phyloP scores from a whole-genome alignment of 1,140 invertebrate genomes.

The Saxidomus purpurata region DNA sequence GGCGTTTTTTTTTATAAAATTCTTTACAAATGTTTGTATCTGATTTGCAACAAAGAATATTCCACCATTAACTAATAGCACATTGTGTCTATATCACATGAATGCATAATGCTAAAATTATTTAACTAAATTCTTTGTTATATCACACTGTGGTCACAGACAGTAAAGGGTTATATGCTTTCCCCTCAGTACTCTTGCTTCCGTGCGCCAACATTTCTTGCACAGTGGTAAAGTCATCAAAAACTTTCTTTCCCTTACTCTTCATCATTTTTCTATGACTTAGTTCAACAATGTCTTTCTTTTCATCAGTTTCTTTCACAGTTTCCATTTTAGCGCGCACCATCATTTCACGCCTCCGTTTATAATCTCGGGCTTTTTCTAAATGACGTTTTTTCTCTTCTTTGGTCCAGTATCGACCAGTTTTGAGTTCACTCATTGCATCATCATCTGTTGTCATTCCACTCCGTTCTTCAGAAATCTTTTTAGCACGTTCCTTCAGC shows the following conservation, averaged over 20 bases:
- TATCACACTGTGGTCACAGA: constrained; percentile 86
- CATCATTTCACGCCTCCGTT: constrained; percentile 85
- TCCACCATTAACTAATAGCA: constrained; percentile 22
- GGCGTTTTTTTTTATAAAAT: neutral
- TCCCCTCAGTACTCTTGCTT: constrained; percentile 82
- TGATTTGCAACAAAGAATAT: constrained; percentile 6
- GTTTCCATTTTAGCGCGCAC: constrained; percentile 85
- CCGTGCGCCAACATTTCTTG: constrained; percentile 88
- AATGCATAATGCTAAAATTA: constrained; percentile 37
- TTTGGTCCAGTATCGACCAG: constrained; percentile 93
- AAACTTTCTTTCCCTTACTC: constrained; percentile 86
- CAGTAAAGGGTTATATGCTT: constrained; percentile 83
- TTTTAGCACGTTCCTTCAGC: constrained; percentile 90
- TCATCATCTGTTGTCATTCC: constrained; percentile 94
- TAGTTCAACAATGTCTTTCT: constrained; percentile 86
- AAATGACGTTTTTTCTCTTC: constrained; percentile 93
- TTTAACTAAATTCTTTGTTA: neutral
- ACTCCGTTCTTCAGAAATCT: constrained; percentile 90
- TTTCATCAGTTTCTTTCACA: constrained; percentile 84
- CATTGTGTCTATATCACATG: constrained; percentile 50
- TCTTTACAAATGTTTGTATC: neutral
- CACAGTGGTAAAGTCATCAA: constrained; percentile 88
- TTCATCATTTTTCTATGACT: constrained; percentile 87
- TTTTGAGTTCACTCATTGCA: constrained; percentile 93
- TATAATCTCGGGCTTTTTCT: constrained; percentile 90